Base-by-base conservation (phyloP, 2,113 vertebrate species). In the Clarias gariepinus region DNA sequence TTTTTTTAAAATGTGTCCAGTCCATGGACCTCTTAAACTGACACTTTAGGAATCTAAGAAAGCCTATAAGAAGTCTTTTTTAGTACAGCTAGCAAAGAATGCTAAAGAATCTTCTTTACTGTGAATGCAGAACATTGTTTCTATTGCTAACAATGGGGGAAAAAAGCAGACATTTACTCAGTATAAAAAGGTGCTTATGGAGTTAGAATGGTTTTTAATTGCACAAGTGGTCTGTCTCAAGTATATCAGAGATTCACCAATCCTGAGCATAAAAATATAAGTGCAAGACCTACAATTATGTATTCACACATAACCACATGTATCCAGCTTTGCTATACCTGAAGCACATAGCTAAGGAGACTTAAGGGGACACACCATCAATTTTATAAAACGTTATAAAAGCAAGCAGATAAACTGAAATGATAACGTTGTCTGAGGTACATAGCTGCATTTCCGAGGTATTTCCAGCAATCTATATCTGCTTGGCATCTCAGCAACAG, bases 161-260 rank as follows among this genome's bases (percentile, higher is more conserved):
- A 85, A 66, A 13, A 88, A 89, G 82, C 74, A 89, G 77, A 86
- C 74, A 86, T 88, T 81, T 69, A 85, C 63, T 80, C 66, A 73
- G 53, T 81, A 82, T 79, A 74, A 57, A 52, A 41, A 41, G 61
- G 81, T 80, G 77, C n/a, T 84, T 33, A 36, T 81, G 57, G 52
- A 78, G 61, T 87, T 71, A 60, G 61, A 77, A 88, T 89, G 81
- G n/a, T 79, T 84, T 84, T 81, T 89, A 88, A 90, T 90, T 88
- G 88, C 87, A 90, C 88, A 90, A 83, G 76, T 89, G 91, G 86
- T 88, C 83, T 88, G 84, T 90, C 87, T 89, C 86, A 90, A 85
- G 90, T 89, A 88, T 55, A 86, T 85, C 88, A 89, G 87, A 83
- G 84, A 86, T 85, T 63, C 25, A 57, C 86, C 66, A 47, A 74